Evolutionary conservation across 2,113 vertebrate species (phyloP).

Genomic region (Mobula hypostoma): DNA sequence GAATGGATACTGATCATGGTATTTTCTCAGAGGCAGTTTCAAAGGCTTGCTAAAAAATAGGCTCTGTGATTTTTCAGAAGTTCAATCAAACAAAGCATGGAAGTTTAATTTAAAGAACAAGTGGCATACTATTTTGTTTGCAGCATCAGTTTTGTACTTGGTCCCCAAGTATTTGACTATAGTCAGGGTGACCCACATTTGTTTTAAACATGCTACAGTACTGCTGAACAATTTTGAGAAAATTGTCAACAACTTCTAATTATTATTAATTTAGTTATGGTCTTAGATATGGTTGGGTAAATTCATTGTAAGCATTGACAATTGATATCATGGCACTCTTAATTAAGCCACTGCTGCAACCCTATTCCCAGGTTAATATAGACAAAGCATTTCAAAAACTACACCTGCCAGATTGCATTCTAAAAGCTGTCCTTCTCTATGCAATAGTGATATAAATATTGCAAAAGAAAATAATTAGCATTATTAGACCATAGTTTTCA

Average conservation of each 20-base stretch:
- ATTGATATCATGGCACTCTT: background rate
- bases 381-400: background rate
- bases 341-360: background rate
- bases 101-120: background rate
- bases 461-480: background rate
- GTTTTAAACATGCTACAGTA: background rate
- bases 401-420: background rate
- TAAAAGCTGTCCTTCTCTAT: background rate
- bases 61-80: background rate
- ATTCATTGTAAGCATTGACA: background rate
- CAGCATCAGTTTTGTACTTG: background rate
- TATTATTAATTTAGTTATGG: background rate
- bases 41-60: background rate
- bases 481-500: background rate
- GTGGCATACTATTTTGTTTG: background rate
- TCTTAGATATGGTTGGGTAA: background rate
- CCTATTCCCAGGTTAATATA: background rate
- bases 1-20: background rate
- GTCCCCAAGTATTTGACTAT: background rate
- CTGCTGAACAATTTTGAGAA: background rate
- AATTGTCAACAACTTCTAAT: background rate
- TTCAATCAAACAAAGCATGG: background rate
- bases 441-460: background rate
- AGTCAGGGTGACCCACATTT: background rate
- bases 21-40: background rate